A percentile compares a stretch with the other conserved stretches of the same genome.
phyloP scores from a whole-genome alignment of 2,113 vertebrate genomes.

The Galbula dea region DNA sequence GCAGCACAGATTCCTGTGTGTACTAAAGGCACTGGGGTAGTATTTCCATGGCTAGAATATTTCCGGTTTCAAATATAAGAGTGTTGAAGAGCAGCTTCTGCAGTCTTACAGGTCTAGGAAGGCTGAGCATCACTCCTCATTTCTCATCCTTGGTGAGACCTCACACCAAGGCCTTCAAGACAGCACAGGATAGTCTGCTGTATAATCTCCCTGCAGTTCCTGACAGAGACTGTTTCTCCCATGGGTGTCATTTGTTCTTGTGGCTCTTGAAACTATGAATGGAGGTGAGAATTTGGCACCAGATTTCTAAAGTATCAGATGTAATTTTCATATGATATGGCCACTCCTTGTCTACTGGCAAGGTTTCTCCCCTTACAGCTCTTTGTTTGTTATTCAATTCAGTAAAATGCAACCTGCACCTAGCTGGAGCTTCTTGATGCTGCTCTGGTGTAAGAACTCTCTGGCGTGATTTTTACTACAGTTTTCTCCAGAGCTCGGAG shows the following conservation, averaged over 20 bases:
- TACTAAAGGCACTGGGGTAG: neutral
- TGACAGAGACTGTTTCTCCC: neutral
- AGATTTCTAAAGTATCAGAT: neutral
- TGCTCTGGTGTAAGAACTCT: neutral
- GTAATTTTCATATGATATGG: neutral
- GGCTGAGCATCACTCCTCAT: neutral
- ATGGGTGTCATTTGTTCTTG: neutral
- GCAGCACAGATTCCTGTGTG: neutral
- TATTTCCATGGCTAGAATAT: neutral
- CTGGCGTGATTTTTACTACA: neutral
- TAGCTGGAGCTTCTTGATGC: neutral
- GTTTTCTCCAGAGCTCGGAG: neutral
- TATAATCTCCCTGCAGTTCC: neutral
- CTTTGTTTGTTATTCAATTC: neutral
- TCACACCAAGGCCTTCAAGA: neutral
- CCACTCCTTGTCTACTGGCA: neutral
- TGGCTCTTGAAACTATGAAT: conserved; percentile 7
- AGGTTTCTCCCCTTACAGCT: neutral
- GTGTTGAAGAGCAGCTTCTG: neutral
- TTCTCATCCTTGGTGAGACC: neutral
- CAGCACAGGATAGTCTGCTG: neutral
- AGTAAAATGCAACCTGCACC: neutral
- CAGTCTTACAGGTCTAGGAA: neutral
- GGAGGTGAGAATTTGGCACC: conserved; percentile 7
- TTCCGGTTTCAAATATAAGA: neutral